These are phyloP conservation scores for Euschistus heros DNA, from an alignment of 1,140 invertebrate genomes.

Conservation along the genomic window DNA sequence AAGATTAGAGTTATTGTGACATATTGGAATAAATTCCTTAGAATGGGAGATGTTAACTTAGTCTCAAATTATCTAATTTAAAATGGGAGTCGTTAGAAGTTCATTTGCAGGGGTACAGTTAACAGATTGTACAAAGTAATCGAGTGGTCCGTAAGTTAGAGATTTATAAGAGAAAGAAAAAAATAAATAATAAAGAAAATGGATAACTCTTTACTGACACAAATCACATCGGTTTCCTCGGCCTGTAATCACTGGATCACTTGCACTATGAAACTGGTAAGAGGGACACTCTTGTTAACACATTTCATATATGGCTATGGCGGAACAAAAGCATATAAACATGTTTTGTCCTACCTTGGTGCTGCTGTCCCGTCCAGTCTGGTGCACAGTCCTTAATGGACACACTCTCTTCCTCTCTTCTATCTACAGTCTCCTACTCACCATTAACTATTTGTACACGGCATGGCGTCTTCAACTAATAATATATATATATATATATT, in stretches of 20 bases:
- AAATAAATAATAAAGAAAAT: conserved; percentile 11
- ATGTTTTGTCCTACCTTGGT: conserved; percentile 25
- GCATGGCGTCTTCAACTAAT: conserved; percentile 20
- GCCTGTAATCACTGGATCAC: conserved; percentile 22
- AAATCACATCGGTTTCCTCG: conserved; percentile 13
- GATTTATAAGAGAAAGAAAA: conserved; percentile 11
- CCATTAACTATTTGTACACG: conserved; percentile 27
- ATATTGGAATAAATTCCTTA: neutral
- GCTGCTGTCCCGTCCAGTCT: too few species aligned
- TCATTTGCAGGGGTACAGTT: conserved; percentile 25
- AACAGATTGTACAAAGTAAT: conserved; percentile 11
- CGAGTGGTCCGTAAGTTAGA: conserved; percentile 1
- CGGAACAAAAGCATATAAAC: conserved; percentile 24
- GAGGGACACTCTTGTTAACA: conserved; percentile 9
- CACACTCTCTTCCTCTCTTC: neutral
- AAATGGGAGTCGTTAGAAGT: conserved; percentile 24
- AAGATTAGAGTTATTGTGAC: neutral
- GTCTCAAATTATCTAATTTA: neutral
- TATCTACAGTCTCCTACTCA: conserved; percentile 28
- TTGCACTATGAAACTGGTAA: conserved; percentile 16
- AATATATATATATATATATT: neutral
- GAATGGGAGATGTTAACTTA: neutral
- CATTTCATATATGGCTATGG: conserved; percentile 19
- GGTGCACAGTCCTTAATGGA: too few species aligned
- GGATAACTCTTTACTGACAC: conserved; percentile 12